A percentile compares a stretch with the other conserved stretches of the same genome.
Conservation (phyloP, 2,888 invertebrate genomes). For the Odontocolon sp. region DNA sequence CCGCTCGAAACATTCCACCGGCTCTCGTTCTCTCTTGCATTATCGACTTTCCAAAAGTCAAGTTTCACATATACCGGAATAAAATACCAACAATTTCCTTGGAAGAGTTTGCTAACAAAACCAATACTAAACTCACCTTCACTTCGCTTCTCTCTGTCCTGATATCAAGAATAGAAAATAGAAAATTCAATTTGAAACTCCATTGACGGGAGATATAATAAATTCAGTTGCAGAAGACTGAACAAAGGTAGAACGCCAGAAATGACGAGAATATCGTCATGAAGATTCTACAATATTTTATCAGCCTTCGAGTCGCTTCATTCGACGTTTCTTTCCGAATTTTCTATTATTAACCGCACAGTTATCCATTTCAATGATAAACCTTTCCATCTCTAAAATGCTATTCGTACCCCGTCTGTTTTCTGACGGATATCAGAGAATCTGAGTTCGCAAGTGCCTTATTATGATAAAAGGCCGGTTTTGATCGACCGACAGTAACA, state of each 20-base stretch:
- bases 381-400: neutral
- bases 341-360: neutral
- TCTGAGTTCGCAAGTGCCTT: constrained; percentile 49
- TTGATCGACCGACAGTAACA: constrained; percentile 61
- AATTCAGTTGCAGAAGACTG: constrained; percentile 7
- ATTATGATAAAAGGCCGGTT: constrained; percentile 65
- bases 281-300: neutral
- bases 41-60: constrained; percentile 48
- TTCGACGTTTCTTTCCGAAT: neutral
- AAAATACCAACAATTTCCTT: constrained; percentile 36
- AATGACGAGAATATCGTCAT: neutral
- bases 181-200: constrained; percentile 30
- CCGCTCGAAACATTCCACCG: constrained; percentile 35
- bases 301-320: too few relatives aligned
- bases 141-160: neutral
- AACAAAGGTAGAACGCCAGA: neutral
- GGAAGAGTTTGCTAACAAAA: constrained; percentile 43
- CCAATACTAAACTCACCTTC: constrained; percentile 39
- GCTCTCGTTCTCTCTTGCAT: constrained; percentile 10
- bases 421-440: constrained; percentile 11
- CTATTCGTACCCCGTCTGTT: constrained; percentile 2
- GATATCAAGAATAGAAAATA: constrained; percentile 7
- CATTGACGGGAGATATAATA: constrained; percentile 3
- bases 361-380: constrained; percentile 1
- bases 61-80: constrained; percentile 42